Base-by-base conservation (phyloP, 2,113 vertebrate species). In the Pampusana beccarii region DNA sequence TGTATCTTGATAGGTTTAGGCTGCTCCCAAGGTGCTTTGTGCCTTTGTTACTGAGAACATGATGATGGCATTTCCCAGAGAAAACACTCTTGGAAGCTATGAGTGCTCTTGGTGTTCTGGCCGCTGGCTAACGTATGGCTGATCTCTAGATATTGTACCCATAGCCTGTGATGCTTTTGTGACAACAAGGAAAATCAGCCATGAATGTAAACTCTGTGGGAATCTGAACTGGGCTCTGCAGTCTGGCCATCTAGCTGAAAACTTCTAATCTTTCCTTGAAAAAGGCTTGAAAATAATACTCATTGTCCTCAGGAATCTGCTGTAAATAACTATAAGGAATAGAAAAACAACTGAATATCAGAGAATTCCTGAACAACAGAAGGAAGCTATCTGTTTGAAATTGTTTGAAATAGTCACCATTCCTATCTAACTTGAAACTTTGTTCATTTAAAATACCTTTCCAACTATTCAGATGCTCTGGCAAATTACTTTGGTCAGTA, bases 111-210 rank as follows among this genome's bases (percentile, higher is more conserved):
- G 5, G 62, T 48, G 31, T 62, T 86, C 16, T 95, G 92, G 88
- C 80, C 95, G 74, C 80, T 82, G 79, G 92, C 92, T 86, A 92
- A 95, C 5, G 29, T 95, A 40, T 96, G 96, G 95, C 73, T 96
- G 25, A 85, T 97, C 78, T 94, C 93, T 26, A 96, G 94, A 93
- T 97, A 92, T 34, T 48, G 24, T 65, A 66, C 23, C 62, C n/a
- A 46, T 33, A 88, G 62, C 29, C 16, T 36, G n/a, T 50, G 38
- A 14, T 50, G 28, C 18, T 51, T 53, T 46, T 70, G 57, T 62
- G 48, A 56, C 53, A 33, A 8, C 13, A 23, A 51, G 29, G n/a
- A 86, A 73, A 69, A 61, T 24, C 29, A 69, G 8, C 28, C 48
- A 64, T 56, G 23, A 73, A 29, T 13, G 40, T 25, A 10, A 66